phyloP scores from a whole-genome alignment of 2,797 vertebrate species.

The Antrozous pallidus region DNA sequence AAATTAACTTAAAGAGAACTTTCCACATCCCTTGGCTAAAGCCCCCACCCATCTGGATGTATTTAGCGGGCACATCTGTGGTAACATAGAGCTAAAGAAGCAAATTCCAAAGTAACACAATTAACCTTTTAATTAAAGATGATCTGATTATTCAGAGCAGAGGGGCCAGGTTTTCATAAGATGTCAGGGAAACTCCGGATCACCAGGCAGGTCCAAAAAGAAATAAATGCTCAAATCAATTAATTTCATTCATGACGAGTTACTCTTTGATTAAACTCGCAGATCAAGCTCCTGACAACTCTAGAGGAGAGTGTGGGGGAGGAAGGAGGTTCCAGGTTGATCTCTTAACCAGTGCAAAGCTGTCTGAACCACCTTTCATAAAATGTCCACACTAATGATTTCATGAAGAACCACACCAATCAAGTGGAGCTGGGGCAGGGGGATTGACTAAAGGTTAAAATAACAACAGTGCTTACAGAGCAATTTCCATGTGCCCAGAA shows the following conservation, averaged over 20 bases:
- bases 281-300: not conserved
- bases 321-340: not conserved
- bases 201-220: not conserved
- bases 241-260: constrained; percentile 8
- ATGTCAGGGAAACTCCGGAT: constrained; percentile 8
- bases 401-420: not conserved
- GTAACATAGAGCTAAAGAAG: not conserved
- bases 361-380: not conserved
- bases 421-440: not conserved
- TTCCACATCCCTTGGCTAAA: not conserved
- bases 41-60: not conserved
- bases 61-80: not conserved
- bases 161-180: not conserved
- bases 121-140: not conserved
- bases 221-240: constrained; percentile 33
- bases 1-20: not conserved
- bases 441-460: not conserved
- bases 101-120: not conserved
- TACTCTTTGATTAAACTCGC: not conserved
- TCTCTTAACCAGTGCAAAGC: not conserved
- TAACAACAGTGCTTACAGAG: not conserved
- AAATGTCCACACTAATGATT: not conserved
- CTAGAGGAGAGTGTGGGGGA: too few species aligned
- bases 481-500: not conserved
- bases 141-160: not conserved